Percentiles rank a stretch among this genome's conserved stretches.
Conservation (phyloP, 2,797 vertebrate species). For the Hoplostethus mediterraneus region DNA sequence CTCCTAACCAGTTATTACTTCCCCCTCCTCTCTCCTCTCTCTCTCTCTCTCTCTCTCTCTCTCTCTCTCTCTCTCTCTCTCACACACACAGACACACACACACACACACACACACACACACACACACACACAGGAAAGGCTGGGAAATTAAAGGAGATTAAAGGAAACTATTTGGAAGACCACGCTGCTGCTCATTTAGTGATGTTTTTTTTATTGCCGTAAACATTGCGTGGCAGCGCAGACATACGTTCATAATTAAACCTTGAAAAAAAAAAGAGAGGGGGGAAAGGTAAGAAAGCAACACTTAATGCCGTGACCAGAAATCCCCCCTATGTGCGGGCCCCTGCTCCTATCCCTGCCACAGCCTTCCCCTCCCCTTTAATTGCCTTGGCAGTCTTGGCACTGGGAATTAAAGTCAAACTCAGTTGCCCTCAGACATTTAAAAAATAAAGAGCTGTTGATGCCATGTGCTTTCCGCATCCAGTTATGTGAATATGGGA, state of each 20-base stretch:
- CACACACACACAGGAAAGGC: conserved; percentile 16
- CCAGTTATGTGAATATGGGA: conserved; percentile 22
- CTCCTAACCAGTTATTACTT: no score
- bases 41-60: no score
- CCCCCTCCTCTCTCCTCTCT: no score
- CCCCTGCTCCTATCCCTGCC: conserved; percentile 16
- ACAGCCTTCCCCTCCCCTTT: conserved; percentile 26
- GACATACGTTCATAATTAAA: conserved; percentile 44
- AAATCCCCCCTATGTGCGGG: conserved; percentile 6
- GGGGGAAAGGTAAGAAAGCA: conserved; percentile 1
- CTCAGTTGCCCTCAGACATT: conserved; percentile 40
- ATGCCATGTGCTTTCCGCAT: conserved; percentile 30
- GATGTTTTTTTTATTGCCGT: conserved; percentile 44
- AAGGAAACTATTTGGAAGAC: conserved; percentile 46
- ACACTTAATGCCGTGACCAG: conserved; percentile 13
- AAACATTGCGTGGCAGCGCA: conserved; percentile 47
- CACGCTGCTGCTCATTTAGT: conserved; percentile 51
- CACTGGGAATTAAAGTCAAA: conserved; percentile 54
- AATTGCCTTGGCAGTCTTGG: conserved; percentile 53
- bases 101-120: conserved; percentile 16
- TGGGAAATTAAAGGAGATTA: conserved; percentile 6
- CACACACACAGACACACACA: conserved; percentile 19
- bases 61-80: background rate
- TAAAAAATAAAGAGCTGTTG: conserved; percentile 46
- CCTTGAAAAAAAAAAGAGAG: conserved; percentile 7